phyloP scores from a whole-genome alignment of 1,140 invertebrate genomes.

The Drosophila pruinosa region DNA sequence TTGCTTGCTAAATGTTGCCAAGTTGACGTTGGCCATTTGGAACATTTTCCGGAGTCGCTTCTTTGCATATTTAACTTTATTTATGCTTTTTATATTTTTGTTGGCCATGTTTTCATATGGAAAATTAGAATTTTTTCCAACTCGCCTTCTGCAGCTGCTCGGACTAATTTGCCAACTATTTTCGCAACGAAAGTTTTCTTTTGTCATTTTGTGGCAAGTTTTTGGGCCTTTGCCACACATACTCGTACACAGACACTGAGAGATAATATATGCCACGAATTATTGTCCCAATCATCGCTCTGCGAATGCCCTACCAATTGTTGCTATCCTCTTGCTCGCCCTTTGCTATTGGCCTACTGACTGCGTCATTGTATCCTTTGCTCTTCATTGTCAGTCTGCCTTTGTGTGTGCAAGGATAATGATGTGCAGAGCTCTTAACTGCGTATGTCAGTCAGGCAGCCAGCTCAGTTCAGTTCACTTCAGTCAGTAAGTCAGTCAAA shows the following conservation, averaged over 20 bases:
- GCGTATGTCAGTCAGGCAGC: conserved; percentile 21
- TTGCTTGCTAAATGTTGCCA: conserved; percentile 81
- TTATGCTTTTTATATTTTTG: conserved; percentile 62
- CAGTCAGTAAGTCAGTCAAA: conserved; percentile 26
- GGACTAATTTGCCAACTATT: conserved; percentile 76
- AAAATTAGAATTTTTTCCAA: conserved; percentile 73
- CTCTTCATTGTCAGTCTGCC: conserved; percentile 8
- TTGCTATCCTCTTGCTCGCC: background rate
- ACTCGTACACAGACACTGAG: background rate
- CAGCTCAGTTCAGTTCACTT: background rate
- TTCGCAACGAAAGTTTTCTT: conserved; percentile 69
- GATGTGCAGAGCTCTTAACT: conserved; percentile 40
- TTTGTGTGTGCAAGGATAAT: conserved; percentile 29
- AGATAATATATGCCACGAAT: conserved; percentile 59
- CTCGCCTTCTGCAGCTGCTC: background rate
- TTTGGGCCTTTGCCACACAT: conserved; percentile 34
- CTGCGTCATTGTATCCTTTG: conserved; percentile 24
- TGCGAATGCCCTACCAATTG: conserved; percentile 14
- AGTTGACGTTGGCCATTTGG: conserved; percentile 68
- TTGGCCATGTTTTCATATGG: conserved; percentile 67
- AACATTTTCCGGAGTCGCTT: conserved; percentile 61
- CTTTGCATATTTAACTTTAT: conserved; percentile 76
- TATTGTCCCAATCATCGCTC: conserved; percentile 39
- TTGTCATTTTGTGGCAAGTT: conserved; percentile 63
- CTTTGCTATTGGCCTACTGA: conserved; percentile 7